Evolutionary conservation across 2,888 invertebrate genomes (phyloP), one percentile per base, ranked within the genome.

Genomic region (Eremobia ochroleuca): DNA sequence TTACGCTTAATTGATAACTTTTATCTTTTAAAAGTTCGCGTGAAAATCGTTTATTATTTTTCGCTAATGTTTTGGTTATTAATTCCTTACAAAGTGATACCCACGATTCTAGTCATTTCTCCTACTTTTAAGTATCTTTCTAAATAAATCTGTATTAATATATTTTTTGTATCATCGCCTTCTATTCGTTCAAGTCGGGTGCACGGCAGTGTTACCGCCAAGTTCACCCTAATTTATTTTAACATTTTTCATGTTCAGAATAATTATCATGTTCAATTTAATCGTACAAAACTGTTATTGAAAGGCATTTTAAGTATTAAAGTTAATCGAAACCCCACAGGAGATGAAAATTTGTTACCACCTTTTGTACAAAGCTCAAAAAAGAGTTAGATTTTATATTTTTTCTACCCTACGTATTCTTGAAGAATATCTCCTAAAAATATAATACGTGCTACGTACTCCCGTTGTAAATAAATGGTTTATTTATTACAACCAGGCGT

Each of bases 381-480:
- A 37, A 82, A 79, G 77, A 72, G 58, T 75, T 85, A 73, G 73
- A 77, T 89, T 85, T 88, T 86, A 83, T 85, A 77, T 87, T 79
- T 89, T 80, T 88, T 77, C 77, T 86, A 89, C 34, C 82, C 82
- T 82, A 77, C 73, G 79, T 81, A 73, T 86, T 88, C 68, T 88
- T 81, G 74, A 83, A 78, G 83, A 89, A 85, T 91, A 77, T 91
- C 68, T 87, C 87, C 87, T 86, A 87, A 94, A 94, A 94, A 92
- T 95, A 94, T 94, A 94, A 95, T 95, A 95, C 93, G 95, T 95
- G 93, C 94, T 95, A 95, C 95, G 95, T 94, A 85, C 84, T 91
- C 91, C 90, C 87, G 87, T 91, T 94, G 93, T 95, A 95, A 93
- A 94, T 94, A 94, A 92, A 83, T 88, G 83, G 89, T 89, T 89